Base-by-base conservation (phyloP, 2,888 invertebrate species). In the Amiota communis region DNA sequence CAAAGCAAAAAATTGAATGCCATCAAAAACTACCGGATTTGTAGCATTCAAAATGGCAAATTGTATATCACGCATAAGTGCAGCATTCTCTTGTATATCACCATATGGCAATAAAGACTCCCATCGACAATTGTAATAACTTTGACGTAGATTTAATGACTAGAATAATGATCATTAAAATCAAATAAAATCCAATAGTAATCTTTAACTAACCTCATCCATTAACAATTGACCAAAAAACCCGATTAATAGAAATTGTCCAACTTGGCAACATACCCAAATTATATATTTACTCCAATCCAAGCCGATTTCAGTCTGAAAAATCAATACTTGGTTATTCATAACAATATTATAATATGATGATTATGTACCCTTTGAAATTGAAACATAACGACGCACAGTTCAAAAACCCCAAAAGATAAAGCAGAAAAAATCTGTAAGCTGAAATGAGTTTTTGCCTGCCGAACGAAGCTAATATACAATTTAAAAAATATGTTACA, bases 211-310 rank as follows among this genome's bases (percentile, higher is more conserved):
- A 71, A 75, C 70, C 75, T 75, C 73, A 56, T 74, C 72, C 72
- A 73, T 72, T 23, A 75, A 57, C 75, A 77, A 73, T 72, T 75
- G 74, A 12, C 73, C 77, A 51, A 77, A 75, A 72, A 72, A 72
- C 36, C 74, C 75, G 72, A 74, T 72, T 68, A 77, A 59, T 15
- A 74, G 53, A 61, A 77, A 72, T 51, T 77, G 72, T 48, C 63
- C 17, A 1, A 57, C 64, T 70, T 77, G 75, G 61, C 74, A 74
- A 46, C 69, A 64, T 47, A 77, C 20, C 77, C 75, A 77, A 48
- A 68, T 23, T 56, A 72, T 67, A 23, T 76, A 77, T 72, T 72
- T 74, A 12, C 49, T 49, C 72, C 72, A 75, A 51, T 20, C 56
- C 15, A 57, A 49, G 65, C 70, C 59, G n/a, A 73, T 65, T 17